Percentiles rank a stretch among this genome's conserved stretches.
phyloP scores from a whole-genome alignment of 2,888 invertebrate species.

The Eremobia ochroleuca region DNA sequence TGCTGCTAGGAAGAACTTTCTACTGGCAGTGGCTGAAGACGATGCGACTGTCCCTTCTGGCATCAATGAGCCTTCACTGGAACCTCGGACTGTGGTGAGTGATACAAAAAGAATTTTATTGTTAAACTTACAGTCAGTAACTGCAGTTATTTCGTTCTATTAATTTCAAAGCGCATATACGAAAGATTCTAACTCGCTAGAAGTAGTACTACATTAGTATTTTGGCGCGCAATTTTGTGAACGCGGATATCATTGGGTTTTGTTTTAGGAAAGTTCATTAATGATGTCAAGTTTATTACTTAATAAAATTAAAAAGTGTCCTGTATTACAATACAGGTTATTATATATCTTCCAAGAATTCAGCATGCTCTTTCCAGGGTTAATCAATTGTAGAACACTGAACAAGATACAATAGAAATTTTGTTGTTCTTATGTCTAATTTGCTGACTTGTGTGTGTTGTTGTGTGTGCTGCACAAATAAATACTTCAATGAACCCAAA shows the following conservation, averaged over 20 bases:
- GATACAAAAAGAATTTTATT: not conserved
- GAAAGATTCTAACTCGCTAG: not conserved
- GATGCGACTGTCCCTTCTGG: conserved; percentile 84
- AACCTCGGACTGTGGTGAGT: conserved; percentile 82
- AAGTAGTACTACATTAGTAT: not conserved
- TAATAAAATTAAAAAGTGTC: not conserved
- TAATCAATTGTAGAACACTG: not conserved
- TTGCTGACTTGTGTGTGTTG: not conserved
- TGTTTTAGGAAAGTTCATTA: not conserved
- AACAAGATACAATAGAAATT: not conserved
- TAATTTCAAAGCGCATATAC: not conserved
- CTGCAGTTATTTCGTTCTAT: not conserved
- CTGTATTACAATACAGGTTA: not conserved
- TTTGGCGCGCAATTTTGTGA: not conserved
- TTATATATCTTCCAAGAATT: not conserved
- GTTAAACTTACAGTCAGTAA: not conserved
- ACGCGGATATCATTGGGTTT: not conserved
- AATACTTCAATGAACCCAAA: not conserved
- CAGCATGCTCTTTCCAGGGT: no score
- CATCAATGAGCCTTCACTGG: conserved; percentile 76
- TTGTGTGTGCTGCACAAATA: not conserved
- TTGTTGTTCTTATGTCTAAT: not conserved
- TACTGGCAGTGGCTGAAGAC: conserved; percentile 82
- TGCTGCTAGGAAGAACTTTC: conserved; percentile 82
- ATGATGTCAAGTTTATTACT: not conserved